Percentiles rank a stretch among this genome's conserved stretches.
phyloP scores from a whole-genome alignment of 2,113 vertebrate genomes.

The Apaloderma vittatum region DNA sequence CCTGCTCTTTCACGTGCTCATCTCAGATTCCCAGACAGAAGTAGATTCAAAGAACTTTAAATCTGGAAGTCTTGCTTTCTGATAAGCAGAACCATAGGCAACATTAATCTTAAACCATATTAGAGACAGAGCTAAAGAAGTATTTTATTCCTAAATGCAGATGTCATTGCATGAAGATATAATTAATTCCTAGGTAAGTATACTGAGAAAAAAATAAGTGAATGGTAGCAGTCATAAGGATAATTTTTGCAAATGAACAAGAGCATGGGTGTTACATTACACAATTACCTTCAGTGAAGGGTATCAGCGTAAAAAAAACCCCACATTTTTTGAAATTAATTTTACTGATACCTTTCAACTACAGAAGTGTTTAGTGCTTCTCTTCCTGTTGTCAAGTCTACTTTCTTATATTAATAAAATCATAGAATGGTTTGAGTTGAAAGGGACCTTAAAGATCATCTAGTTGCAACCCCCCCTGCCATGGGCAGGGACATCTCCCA shows the following conservation, averaged over 20 bases:
- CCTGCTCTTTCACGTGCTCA: background rate
- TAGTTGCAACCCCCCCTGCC: too few species aligned
- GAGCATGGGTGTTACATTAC: background rate
- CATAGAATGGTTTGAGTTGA: too few species aligned
- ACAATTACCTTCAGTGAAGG: background rate
- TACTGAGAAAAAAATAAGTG: background rate
- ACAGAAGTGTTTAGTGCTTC: background rate
- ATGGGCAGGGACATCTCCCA: too few species aligned
- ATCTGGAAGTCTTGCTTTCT: background rate
- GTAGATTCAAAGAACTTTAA: background rate
- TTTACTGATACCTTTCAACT: background rate
- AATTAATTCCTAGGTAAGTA: background rate
- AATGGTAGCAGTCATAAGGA: background rate
- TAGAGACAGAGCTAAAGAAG: background rate
- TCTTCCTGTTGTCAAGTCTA: background rate
- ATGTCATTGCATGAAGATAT: background rate
- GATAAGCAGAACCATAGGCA: background rate
- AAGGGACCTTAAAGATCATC: too few species aligned
- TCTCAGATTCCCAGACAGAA: background rate
- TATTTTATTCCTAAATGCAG: background rate
- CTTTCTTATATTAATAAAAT: background rate
- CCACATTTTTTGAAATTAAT: background rate
- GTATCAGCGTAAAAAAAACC: background rate
- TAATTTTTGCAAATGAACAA: background rate
- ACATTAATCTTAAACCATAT: background rate